Evolutionary conservation across 1,140 invertebrate species (phyloP), one percentile per base, ranked within the genome.

Genomic region (Hylyphantes graminicola): DNA sequence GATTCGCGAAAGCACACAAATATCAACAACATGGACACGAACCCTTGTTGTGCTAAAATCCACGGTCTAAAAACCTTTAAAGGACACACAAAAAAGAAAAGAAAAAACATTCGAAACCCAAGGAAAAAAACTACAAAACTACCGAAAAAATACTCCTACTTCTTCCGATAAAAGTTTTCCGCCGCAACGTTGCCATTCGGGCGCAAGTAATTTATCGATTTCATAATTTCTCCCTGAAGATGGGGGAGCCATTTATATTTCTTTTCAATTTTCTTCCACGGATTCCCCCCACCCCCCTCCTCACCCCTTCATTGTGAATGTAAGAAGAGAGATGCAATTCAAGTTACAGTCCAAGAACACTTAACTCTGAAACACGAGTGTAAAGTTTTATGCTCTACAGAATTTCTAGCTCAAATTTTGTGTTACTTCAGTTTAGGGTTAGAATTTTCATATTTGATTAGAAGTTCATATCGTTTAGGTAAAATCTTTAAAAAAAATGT

Each of bases 151-250:
- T 54, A 78, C 51, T 78, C 59, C 76, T 53, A 78, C 76, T 78
- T 64, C 76, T 35, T 70, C 67, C 77, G 77, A 80, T 80, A 80
- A 80, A 80, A 80, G 77, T 80, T 80, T 80, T 80, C 48, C 77
- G 55, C 77, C 76, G 57, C 73, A 59, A 75, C 75, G 77, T 80
- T 80, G 77, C 77, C 77, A 80, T 70, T 80, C 17, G 64, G 77
- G 77, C 65, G 77, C 77, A 55, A 80, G 77, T 70, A 80, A 80
- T 80, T 80, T 80, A 80, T 80, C 77, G 77, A 80, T 80, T 80
- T 80, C 77, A 80, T 80, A 80, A 80, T 80, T 80, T 70, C 77
- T 80, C 77, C 77, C 77, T 70, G 65, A 70, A 80, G 77, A 80
- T 80, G 77, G 77, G 68, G 77, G 70, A 61, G 55, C 77, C 77